Conservation (phyloP, 2,113 vertebrate genomes). For the Myxocyprinus asiaticus region DNA sequence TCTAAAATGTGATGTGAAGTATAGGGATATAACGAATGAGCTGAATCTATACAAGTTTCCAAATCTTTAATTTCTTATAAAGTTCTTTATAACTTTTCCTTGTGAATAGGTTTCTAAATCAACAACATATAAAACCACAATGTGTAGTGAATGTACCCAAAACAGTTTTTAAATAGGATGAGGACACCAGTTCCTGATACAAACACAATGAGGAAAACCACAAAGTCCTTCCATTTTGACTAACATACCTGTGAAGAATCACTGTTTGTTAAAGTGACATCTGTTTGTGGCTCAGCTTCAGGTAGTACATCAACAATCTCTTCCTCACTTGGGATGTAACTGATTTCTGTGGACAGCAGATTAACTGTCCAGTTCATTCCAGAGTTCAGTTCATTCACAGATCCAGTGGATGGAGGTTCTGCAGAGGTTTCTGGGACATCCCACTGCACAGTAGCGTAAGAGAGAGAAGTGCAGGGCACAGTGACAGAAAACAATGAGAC, state of each 20-base stretch:
- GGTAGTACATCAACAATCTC: not conserved
- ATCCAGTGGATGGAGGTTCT: constrained; percentile 40
- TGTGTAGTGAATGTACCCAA: not conserved
- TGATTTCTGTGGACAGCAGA: constrained; percentile 17
- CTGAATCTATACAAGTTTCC: not conserved
- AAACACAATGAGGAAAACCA: constrained; percentile 41
- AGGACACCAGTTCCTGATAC: not conserved
- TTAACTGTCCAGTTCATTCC: constrained; percentile 33
- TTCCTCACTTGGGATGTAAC: constrained; percentile 14
- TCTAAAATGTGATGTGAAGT: not conserved
- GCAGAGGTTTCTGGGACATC: constrained; percentile 57
- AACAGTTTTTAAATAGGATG: not conserved
- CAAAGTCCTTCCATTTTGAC: constrained; percentile 36
- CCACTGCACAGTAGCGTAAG: constrained; percentile 71
- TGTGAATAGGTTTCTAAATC: not conserved
- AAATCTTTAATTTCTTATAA: too few relatives aligned
- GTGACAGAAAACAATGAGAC: constrained; percentile 55
- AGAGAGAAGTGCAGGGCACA: constrained; percentile 53
- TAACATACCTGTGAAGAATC: constrained; percentile 59
- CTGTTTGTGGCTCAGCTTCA: constrained; percentile 1
- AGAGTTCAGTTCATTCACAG: constrained; percentile 52
- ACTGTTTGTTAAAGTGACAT: constrained; percentile 25
- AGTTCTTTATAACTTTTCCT: too few relatives aligned
- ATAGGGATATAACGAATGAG: not conserved
- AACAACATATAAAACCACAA: not conserved